phyloP scores from a whole-genome alignment of 2,113 vertebrate genomes.

The Pseudopipra pipra region DNA sequence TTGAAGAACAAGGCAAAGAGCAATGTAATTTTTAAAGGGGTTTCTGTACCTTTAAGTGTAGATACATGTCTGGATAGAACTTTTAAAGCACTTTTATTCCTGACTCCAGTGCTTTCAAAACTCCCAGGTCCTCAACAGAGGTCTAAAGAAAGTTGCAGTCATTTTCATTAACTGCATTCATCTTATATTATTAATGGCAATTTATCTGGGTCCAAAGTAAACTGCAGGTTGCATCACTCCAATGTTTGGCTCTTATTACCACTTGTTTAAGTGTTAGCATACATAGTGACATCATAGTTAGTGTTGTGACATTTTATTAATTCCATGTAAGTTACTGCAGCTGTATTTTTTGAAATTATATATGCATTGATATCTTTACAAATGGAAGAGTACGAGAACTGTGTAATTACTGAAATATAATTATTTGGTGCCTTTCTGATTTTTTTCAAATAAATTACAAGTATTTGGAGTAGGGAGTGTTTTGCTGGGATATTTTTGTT shows the following conservation, averaged over 20 bases:
- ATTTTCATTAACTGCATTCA: not conserved
- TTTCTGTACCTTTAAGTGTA: not conserved
- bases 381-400: not conserved
- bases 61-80: not conserved
- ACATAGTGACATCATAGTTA: not conserved
- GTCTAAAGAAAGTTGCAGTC: not conserved
- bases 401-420: not conserved
- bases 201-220: not conserved
- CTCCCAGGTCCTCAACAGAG: not conserved
- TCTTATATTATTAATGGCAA: not conserved
- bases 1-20: not conserved
- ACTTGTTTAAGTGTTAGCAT: not conserved
- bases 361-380: not conserved
- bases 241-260: not conserved
- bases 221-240: not conserved
- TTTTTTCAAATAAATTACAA: not conserved
- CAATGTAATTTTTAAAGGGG: not conserved
- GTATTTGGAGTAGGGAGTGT: not conserved
- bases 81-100: not conserved
- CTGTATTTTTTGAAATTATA: not conserved
- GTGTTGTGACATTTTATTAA: not conserved
- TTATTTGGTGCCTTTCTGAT: not conserved
- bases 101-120: not conserved
- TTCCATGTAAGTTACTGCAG: not conserved
- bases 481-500: not conserved